phyloP scores from a whole-genome alignment of 2,888 invertebrate species.

The Leucophenga maculata region DNA sequence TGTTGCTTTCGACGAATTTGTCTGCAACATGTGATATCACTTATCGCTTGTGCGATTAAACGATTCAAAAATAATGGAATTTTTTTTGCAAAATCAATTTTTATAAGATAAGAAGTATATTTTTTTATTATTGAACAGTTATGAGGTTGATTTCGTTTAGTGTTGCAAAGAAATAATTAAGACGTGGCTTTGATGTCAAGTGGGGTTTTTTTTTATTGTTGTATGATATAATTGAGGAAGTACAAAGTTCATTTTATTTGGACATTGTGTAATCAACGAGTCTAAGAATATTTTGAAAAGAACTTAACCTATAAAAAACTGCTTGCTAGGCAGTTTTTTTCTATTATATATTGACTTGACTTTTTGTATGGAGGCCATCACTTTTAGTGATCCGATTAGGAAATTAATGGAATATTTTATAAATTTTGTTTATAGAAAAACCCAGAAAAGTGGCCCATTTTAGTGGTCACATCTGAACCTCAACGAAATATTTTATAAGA shows the following conservation, averaged over 20 bases:
- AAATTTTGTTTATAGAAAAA: too few species aligned
- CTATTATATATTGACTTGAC: too few species aligned
- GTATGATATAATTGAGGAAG: background rate
- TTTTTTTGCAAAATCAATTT: slow-evolving; percentile 45
- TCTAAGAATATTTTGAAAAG: too few species aligned
- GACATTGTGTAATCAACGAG: background rate
- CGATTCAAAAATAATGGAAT: slow-evolving; percentile 7
- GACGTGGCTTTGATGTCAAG: slow-evolving; percentile 2
- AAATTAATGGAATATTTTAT: too few species aligned
- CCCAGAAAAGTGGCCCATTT: too few species aligned
- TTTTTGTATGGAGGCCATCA: too few species aligned
- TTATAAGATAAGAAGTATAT: slow-evolving; percentile 45
- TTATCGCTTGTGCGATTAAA: slow-evolving; percentile 11
- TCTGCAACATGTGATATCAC: slow-evolving; percentile 8
- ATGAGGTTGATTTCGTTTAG: slow-evolving; percentile 28
- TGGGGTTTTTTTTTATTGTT: too few species aligned
- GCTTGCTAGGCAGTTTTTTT: too few species aligned
- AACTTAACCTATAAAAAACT: too few species aligned
- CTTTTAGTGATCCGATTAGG: too few species aligned
- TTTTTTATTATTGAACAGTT: slow-evolving; percentile 47
- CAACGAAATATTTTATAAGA: too few species aligned
- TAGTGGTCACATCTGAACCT: too few species aligned
- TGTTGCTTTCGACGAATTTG: background rate
- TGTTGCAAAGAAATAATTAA: slow-evolving; percentile 10
- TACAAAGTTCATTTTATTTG: background rate